phyloP scores from a whole-genome alignment of 2,797 vertebrate genomes.

The Zalophus californianus region DNA sequence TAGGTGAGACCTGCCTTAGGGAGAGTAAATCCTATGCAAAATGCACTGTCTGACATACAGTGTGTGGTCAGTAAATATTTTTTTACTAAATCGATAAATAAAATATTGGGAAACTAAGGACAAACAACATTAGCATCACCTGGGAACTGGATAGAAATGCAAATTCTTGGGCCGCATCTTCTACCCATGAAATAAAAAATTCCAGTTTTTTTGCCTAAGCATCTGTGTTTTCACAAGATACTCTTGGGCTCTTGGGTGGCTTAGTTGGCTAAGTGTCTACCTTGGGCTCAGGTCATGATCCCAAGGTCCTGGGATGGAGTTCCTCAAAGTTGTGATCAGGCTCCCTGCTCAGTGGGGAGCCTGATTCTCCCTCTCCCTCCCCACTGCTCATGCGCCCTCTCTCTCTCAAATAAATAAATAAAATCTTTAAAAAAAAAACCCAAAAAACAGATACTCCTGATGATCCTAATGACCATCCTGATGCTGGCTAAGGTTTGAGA shows the following conservation, averaged over 20 bases:
- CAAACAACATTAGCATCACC: background rate
- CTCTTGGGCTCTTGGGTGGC: no score
- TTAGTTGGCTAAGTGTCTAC: no score
- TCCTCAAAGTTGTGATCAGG: no score
- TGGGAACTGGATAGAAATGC: background rate
- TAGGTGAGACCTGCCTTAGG: background rate
- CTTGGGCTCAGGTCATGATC: no score
- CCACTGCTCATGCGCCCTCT: no score
- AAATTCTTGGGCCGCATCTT: background rate
- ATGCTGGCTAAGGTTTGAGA: background rate
- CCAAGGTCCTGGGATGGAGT: no score
- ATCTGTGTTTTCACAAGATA: background rate
- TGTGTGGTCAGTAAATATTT: background rate
- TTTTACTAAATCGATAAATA: background rate
- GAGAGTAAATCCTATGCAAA: background rate
- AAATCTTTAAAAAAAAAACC: no score
- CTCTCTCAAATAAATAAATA: no score
- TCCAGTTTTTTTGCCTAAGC: background rate
- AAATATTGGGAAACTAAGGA: background rate
- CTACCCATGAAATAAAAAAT: background rate
- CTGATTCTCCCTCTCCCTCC: no score
- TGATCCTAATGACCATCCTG: background rate
- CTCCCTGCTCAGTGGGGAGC: no score
- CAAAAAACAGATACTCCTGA: background rate
- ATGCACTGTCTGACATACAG: background rate